A percentile compares a stretch with the other conserved stretches of the same genome.
Evolutionary conservation across 2,113 vertebrate genomes (phyloP).

Genomic region (Lepus timidus): DNA sequence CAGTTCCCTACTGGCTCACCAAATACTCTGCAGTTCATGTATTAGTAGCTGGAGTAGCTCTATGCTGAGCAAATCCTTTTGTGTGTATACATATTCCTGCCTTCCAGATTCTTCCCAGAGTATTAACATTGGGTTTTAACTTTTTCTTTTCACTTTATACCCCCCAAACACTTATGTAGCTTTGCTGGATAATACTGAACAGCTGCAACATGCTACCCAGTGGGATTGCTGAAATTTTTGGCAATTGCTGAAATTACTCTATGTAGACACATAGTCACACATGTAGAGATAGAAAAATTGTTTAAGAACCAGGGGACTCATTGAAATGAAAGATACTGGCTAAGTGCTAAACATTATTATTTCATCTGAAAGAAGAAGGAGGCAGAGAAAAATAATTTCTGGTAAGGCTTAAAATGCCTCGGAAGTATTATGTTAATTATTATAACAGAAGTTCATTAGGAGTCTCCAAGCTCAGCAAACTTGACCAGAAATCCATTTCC

Average conservation of each 20-base stretch:
- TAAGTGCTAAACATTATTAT: slow-evolving; percentile 82
- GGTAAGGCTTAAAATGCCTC: slow-evolving; percentile 67
- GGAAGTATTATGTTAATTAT: slow-evolving; percentile 72
- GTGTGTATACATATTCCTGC: slow-evolving; percentile 40
- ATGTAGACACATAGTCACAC: slow-evolving; percentile 76
- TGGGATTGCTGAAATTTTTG: slow-evolving; percentile 78
- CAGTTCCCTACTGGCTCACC: slow-evolving; percentile 29
- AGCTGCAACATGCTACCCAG: slow-evolving; percentile 71
- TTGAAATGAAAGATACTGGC: slow-evolving; percentile 67
- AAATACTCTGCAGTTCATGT: neutral
- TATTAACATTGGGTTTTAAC: slow-evolving; percentile 50
- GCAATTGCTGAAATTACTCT: slow-evolving; percentile 78
- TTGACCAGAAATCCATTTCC: slow-evolving; percentile 74
- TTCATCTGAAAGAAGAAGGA: slow-evolving; percentile 73
- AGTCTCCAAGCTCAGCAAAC: slow-evolving; percentile 70
- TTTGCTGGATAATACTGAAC: slow-evolving; percentile 73
- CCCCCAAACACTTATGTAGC: neutral
- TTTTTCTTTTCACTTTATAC: neutral
- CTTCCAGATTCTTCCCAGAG: slow-evolving; percentile 41
- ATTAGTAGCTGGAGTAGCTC: slow-evolving; percentile 21
- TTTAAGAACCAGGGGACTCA: slow-evolving; percentile 78
- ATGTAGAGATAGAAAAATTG: slow-evolving; percentile 78
- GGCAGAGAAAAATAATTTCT: slow-evolving; percentile 78
- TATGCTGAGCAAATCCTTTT: slow-evolving; percentile 7
- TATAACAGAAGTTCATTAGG: slow-evolving; percentile 72